Base-by-base conservation (phyloP, 2,888 invertebrate species). In the Eueremaeus valkanovi region DNA sequence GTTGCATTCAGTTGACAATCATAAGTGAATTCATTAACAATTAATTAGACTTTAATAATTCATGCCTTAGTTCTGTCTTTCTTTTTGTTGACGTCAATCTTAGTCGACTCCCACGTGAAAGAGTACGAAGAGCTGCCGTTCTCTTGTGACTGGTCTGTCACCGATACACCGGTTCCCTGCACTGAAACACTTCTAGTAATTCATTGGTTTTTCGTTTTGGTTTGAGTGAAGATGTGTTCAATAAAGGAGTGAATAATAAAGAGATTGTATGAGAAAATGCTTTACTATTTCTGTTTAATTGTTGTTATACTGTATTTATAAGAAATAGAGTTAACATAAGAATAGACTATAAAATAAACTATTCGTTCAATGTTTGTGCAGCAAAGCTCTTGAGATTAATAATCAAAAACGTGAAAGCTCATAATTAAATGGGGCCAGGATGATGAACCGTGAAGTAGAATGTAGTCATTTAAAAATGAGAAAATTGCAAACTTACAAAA, bases 81-180 rank as follows among this genome's bases (percentile, higher is more conserved):
- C n/a, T 76, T 77, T 73, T 78, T 78, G 51, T 75, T 75, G 24
- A 77, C 51, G 27, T 70, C 66, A 24, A 40, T 24, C 33, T 76
- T 75, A 8, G 40, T 73, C 5, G 78, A 51, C 36, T 63, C 73
- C 79, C 79, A 79, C 16, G 77, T n/a, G 58, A 79, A 78, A 27
- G 73, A 72, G 45, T 79, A 79, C 3, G 76, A 77, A 18, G 79
- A 78, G 18, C 76, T 49, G 21, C 73, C 75, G 27, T 73, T 76
- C 29, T 72, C 73, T 42, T 76, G 49, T 11, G 75, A 55, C 29
- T 55, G 40, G 61, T 77, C 77, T 16, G 36, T 73, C 18, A 77
- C 55, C 9, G 76, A 55, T 16, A 77, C 66, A 24, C 72, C 58
- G 8, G 27, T 8, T 24, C 76, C 77, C 27, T 73, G 74, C 21